Evolutionary conservation across 2,797 vertebrate species (phyloP).

Genomic region (Poecilia wingei): DNA sequence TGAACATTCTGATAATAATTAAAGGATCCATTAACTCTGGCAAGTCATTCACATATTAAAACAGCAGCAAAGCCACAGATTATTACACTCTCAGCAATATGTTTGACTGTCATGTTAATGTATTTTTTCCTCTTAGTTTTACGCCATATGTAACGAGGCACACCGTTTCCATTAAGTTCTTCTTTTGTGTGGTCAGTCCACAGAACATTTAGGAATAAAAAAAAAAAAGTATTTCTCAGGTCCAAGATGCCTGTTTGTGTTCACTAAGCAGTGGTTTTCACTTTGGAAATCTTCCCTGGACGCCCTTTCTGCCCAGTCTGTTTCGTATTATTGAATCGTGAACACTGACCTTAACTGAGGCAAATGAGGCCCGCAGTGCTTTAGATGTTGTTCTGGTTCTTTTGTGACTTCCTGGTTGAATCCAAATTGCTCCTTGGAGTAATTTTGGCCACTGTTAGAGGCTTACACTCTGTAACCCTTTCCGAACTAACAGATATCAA

Average conservation of each 20-base stretch:
- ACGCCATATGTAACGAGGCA: background rate
- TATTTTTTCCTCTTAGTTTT: background rate
- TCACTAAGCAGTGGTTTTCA: too few species aligned
- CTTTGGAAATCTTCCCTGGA: background rate
- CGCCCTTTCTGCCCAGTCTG: background rate
- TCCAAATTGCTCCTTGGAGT: background rate
- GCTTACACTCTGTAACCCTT: background rate
- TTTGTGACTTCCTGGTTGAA: background rate
- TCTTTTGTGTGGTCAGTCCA: background rate
- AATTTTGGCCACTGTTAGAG: background rate
- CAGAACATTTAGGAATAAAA: background rate
- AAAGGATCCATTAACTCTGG: background rate
- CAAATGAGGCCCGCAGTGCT: background rate
- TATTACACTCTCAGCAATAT: background rate
- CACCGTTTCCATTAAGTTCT: background rate
- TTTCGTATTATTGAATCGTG: background rate
- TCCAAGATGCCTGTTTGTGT: too few species aligned
- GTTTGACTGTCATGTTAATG: background rate
- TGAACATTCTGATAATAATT: background rate
- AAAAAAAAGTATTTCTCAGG: background rate
- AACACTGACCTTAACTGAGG: background rate
- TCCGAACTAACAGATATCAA: background rate
- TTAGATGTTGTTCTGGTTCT: background rate
- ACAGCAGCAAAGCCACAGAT: background rate
- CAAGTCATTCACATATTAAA: background rate